Evolutionary conservation across 2,888 invertebrate genomes (phyloP).

Genomic region (Oscheius sp.): DNA sequence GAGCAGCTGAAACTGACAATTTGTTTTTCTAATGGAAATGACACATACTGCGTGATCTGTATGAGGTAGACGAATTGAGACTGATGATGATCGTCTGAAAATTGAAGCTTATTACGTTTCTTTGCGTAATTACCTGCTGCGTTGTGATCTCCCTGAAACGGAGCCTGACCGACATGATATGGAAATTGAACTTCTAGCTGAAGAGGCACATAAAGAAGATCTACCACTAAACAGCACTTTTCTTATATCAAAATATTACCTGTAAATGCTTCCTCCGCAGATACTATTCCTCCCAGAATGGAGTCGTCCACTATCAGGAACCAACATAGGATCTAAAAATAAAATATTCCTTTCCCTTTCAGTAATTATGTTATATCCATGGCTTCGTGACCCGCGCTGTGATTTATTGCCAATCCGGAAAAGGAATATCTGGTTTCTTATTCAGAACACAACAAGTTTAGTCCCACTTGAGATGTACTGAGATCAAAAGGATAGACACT

Average conservation of each 20-base stretch:
- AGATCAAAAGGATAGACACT: not conserved
- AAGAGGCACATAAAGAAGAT: constrained; percentile 23
- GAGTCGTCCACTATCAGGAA: constrained; percentile 8
- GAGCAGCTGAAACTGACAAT: constrained; percentile 23
- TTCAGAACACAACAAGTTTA: no score
- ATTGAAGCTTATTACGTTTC: not conserved
- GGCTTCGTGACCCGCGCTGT: no score
- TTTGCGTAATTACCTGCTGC: constrained; percentile 7
- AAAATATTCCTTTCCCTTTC: not conserved
- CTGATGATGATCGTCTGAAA: constrained; percentile 23
- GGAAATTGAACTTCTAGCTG: constrained; percentile 21
- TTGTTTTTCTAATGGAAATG: not conserved
- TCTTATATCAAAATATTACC: not conserved
- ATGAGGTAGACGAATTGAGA: constrained; percentile 21
- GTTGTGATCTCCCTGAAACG: constrained; percentile 8
- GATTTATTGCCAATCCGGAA: not conserved
- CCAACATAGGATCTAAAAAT: constrained; percentile 23
- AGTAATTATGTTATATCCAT: not conserved
- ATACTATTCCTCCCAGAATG: constrained; percentile 23
- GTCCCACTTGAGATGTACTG: no score
- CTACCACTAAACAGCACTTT: constrained; percentile 25
- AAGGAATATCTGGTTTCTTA: no score
- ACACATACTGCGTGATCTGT: constrained; percentile 16
- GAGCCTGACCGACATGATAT: constrained; percentile 23
- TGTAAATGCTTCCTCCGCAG: constrained; percentile 25